Base-by-base conservation (phyloP, 53 echinoderm and acorn worm genomes). In the Holothuria scabra region DNA sequence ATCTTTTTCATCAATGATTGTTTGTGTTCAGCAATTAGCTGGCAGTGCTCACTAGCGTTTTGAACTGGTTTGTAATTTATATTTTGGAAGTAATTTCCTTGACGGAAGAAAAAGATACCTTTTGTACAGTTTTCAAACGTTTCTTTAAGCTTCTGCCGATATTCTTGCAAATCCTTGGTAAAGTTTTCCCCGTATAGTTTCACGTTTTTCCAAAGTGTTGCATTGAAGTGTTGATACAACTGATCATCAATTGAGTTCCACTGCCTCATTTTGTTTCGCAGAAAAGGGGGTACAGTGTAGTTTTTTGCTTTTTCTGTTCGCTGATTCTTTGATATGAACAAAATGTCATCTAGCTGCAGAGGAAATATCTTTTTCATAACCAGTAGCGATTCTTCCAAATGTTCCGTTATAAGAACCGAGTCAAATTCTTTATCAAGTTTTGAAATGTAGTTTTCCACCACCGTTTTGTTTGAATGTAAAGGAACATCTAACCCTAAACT, bases 371-470 rank as follows among this genome's bases (percentile, higher is more conserved):
- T 86, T 80, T 87, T 89, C 12, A 94, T 61, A 5, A 94, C 28
- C 23, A 94, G 33, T 56, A 94, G 46, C 9, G 94, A 94, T 52
- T 94, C 94, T 38, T 94, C 90, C 37, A 90, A 80, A 74, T 95
- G 93, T 29, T 95, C 93, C 11, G 87, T 93, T 23, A 95, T 88
- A 13, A 95, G 46, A 19, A 95, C 90, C 23, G 93, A 38, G 65
- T 90, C 86, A 37, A 95, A 64, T 52, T 95, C 92, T 23, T 44
- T 31, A 4, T 35, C 81, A 0, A 95, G 66, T 14, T 72, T 84
- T 13, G 79, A 38, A 12, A 95, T 80, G 48, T 88, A 90, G 24
- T 59, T 59, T 46, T 65, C 66, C 16, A 95, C 95, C 6, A 65
- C 32, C 8, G 82, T 81, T 13, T 83, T 79, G 49, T 95, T 86